Evolutionary conservation across 2,888 invertebrate species (phyloP).

Genomic region (Conistra vaccinii): DNA sequence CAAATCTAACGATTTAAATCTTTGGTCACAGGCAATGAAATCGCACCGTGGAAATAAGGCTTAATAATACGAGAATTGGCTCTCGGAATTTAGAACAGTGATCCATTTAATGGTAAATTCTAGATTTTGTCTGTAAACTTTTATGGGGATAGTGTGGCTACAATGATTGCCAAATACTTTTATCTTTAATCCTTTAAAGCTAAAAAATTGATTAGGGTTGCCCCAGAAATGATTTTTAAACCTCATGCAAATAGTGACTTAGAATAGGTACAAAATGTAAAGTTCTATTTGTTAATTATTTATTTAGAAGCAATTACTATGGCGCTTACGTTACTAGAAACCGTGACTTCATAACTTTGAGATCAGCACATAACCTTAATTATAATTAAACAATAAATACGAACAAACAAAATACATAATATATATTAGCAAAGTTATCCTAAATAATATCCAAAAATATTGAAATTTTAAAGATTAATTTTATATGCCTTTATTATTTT

Average conservation of each 20-base stretch:
- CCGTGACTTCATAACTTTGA: slow-evolving; percentile 63
- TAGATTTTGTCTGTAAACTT: slow-evolving; percentile 8
- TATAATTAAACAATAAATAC: slow-evolving; percentile 60
- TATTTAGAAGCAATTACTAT: slow-evolving; percentile 55
- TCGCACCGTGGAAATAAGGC: not conserved
- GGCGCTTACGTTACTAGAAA: slow-evolving; percentile 54
- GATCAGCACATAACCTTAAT: slow-evolving; percentile 64
- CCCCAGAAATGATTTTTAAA: slow-evolving; percentile 12
- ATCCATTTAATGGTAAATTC: slow-evolving; percentile 40
- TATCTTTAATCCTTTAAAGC: slow-evolving; percentile 30
- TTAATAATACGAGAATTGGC: not conserved
- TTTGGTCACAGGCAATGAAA: not conserved
- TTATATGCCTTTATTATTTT: slow-evolving; percentile 1
- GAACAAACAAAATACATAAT: slow-evolving; percentile 44
- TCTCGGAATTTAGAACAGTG: slow-evolving; percentile 1
- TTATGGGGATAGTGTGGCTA: slow-evolving; percentile 20
- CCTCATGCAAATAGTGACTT: slow-evolving; percentile 55
- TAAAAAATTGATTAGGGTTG: slow-evolving; percentile 27
- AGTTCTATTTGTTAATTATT: slow-evolving; percentile 17
- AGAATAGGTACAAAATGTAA: slow-evolving; percentile 47
- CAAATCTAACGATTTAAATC: too few species aligned
- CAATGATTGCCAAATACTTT: slow-evolving; percentile 29
- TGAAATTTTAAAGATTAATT: not conserved
- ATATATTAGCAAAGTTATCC: slow-evolving; percentile 39
- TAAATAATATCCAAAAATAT: slow-evolving; percentile 36